Base-by-base conservation (phyloP, 2,797 vertebrate species). In the Arctocebus calabarensis region DNA sequence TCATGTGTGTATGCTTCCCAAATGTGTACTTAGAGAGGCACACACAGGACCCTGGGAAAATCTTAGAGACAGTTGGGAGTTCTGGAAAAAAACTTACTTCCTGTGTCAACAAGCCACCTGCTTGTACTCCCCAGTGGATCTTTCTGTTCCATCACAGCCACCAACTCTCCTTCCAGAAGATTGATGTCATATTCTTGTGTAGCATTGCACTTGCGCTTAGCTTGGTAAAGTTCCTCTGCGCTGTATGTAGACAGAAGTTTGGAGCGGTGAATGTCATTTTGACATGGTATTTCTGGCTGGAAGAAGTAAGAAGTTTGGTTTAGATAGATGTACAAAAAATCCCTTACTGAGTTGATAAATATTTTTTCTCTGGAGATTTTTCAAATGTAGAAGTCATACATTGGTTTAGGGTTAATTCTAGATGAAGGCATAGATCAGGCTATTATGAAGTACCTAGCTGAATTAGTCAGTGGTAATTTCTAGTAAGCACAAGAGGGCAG, bases 161-260 rank as follows among this genome's bases (percentile, higher is more conserved):
- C 99, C 98, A 99, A 97, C 90, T 99, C 99, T 79, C 99, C 99
- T 98, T 99, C 99, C 93, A 99, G 98, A 97, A 99, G 98, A 97
- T 99, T 98, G 79, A 99, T 99, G 98, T 99, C 99, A 32, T 99
- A 97, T 73, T 99, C 99, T 98, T 99, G 99, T 0, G 99, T 99
- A 64, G 99, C 99, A 1, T 99, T 99, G 97, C 99, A 99, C 97
- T 99, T 99, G 94, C 99, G 99, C 98, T 99, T 99, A 34, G 99
- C 99, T 98, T 99, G 99, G 97, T 99, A 99, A 5, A 99, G 98
- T 0, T 94, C 96, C 57, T 98, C 98, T 3, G 92, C 40, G 1
- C 98, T 97, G 95, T 99, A 99, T 0, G 94, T 98, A 62, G 99
- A 98, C 94, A 99, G 92, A 96, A 99, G 98, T 97, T 98, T 96